Base-by-base conservation (phyloP, 2,888 invertebrate genomes). In the Eristalinus sepulchralis region DNA sequence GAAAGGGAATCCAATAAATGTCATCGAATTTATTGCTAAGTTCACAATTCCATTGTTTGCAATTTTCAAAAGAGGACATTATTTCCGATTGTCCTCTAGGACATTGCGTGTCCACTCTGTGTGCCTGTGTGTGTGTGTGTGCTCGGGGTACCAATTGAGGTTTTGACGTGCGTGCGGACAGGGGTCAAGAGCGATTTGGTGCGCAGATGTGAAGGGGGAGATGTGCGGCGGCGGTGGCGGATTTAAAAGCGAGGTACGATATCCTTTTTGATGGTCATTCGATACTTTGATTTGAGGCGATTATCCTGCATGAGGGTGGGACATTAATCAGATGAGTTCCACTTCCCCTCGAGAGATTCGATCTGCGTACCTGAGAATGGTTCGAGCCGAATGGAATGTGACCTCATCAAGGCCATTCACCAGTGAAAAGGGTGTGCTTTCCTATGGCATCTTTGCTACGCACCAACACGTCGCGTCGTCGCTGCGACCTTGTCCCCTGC, bases 11-110 rank as follows among this genome's bases (percentile, higher is more conserved):
- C 90, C 91, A 91, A 91, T 91, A 92, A 91, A 91, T 91, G 91
- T 91, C 91, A 90, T 90, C 89, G 89, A 91, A 92, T 92, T 91
- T 92, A 92, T 91, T 90, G 90, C 91, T 90, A 89, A 89, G 89
- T 89, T 89, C 88, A 88, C 76, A 90, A 89, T 90, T 89, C 89
- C 89, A 90, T 91, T 90, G 90, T 91, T 90, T 91, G 90, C 82
- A 83, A 86, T 86, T 86, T 86, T 86, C 70, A 86, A 86, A 82
- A 83, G 86, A 85, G 86, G 86, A 86, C 86, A 86, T 86, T 86
- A 86, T 86, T 86, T 86, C 78, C 86, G 86, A 86, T 86, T 86
- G 86, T 86, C 86, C 84, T 84, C 71, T 76, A 80, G 55, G 47
- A 63, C 72, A 39, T 60, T 66, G 71, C 71, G 75, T 64, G 67